Evolutionary conservation across 37 sponge, comb jelly and placozoan species (phyloP), one percentile per base, ranked within the genome.

Genomic region (Haliclona indistincta): DNA sequence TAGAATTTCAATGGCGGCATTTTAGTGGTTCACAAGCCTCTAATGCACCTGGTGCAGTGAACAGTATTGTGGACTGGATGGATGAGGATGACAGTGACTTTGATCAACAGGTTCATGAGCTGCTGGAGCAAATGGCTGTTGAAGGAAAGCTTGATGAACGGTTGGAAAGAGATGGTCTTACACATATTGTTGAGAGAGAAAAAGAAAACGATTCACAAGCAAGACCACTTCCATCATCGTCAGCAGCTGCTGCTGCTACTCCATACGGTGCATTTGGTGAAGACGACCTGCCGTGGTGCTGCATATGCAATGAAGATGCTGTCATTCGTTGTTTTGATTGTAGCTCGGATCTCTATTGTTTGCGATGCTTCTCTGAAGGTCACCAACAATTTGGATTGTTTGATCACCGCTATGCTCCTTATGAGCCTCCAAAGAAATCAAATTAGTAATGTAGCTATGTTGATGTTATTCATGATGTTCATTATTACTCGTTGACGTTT

Each of bases 231-330:
- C 47, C 45, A 6, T 30, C 47, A 38, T 7, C 36, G 6, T 4
- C 54, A 51, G 56, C 51, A 25, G 63, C 51, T 6, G 45, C 71
- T 64, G 15, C 67, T 3, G 23, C 2, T 17, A 56, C 49, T 28
- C 49, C 55, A 3, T 72, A 68, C 38, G 40, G 49, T 15, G 78
- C 55, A 17, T 85, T 77, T 47, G 80, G 28, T 8, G 74, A 71
- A 23, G 96, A 88, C 1, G 91, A 97, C 11, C 73, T 90, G 13
- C 97, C 97, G 4, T 97, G 97, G 97, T 97, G 97, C 54, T 94
- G 94, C 39, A 94, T 97, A 20, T 97, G 97, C 47, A 97, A 94
- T 70, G 81, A 54, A 1, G 95, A 97, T 76, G 97, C 97, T 6
- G 67, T 73, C 35, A 47, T 97, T 13, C 73, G 85, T 19, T 97